A percentile compares a stretch with the other conserved stretches of the same genome.
Conservation (phyloP, 1,140 invertebrate genomes). For the Hyles vespertilio region DNA sequence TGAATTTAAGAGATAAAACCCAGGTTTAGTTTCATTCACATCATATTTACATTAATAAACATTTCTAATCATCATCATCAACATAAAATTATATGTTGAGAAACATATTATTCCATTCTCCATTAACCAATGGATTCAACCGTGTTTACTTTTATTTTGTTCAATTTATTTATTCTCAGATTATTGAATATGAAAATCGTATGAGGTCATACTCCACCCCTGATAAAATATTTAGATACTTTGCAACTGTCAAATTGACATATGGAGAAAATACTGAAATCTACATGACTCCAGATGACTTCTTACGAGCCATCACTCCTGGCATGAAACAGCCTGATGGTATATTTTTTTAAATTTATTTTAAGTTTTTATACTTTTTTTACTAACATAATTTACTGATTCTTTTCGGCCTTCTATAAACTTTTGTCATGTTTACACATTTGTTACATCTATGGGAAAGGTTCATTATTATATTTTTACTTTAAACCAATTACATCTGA, state of each 20-base stretch:
- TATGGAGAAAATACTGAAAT: constrained; percentile 85
- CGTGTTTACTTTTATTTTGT: constrained; percentile 27
- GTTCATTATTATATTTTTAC: too few species aligned
- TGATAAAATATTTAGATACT: constrained; percentile 99
- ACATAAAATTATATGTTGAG: too few species aligned
- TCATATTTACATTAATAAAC: too few species aligned
- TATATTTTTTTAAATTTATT: constrained; percentile 67
- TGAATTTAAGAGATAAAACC: too few species aligned
- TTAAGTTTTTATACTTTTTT: constrained; percentile 15
- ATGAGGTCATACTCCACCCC: constrained; percentile 96
- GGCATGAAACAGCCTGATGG: constrained; percentile 98
- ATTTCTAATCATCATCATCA: too few species aligned
- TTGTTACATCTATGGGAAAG: too few species aligned
- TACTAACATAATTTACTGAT: not conserved
- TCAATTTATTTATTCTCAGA: constrained; percentile 77
- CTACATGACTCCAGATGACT: constrained; percentile 99
- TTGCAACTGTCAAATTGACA: constrained; percentile 95
- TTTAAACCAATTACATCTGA: too few species aligned
- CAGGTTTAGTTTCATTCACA: too few species aligned
- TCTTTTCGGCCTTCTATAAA: constrained; percentile 4
- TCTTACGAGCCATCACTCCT: constrained; percentile 96
- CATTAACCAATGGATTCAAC: too few species aligned
- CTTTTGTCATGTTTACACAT: too few species aligned
- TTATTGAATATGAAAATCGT: constrained; percentile 99
- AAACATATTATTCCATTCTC: too few species aligned